These are phyloP conservation scores for Miltochrista miniata DNA, from an alignment of 2,888 invertebrate species.

Conservation along the genomic window DNA sequence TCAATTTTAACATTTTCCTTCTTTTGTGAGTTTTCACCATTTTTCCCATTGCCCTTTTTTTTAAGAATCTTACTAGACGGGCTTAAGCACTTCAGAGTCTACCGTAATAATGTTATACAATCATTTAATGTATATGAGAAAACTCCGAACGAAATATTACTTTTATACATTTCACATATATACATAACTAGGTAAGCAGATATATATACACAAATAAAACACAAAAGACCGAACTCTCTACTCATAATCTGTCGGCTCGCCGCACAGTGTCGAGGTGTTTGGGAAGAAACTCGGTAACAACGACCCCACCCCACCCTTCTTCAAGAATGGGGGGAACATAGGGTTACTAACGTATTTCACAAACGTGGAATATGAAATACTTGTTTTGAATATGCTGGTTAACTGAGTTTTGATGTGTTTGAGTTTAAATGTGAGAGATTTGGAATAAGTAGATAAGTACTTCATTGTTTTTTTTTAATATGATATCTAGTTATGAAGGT, in stretches of 20 bases:
- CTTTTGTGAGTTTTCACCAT: too few species aligned
- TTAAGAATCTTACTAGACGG: too few species aligned
- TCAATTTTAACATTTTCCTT: too few species aligned
- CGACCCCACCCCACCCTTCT: conserved; percentile 23
- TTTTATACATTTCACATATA: conserved; percentile 8
- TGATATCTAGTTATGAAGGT: too few species aligned
- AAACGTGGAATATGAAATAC: conserved; percentile 15
- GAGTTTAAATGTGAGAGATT: not conserved
- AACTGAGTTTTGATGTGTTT: conserved; percentile 5
- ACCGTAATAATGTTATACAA: too few species aligned
- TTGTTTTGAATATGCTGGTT: conserved; percentile 13
- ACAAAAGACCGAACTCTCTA: conserved; percentile 46
- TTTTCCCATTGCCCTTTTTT: too few species aligned
- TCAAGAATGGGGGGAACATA: conserved; percentile 34
- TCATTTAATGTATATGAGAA: too few species aligned
- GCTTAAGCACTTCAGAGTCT: too few species aligned
- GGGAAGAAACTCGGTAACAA: conserved; percentile 50
- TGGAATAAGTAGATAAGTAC: not conserved
- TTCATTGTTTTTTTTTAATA: too few species aligned
- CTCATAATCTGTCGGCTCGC: conserved; percentile 50
- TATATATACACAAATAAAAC: conserved; percentile 26
- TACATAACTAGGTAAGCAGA: conserved; percentile 12
- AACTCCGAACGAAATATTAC: too few species aligned
- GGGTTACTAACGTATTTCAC: conserved; percentile 16
- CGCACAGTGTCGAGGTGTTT: conserved; percentile 50